These are phyloP conservation scores for Holacanthella duospinosa DNA, from an alignment of 2,888 invertebrate genomes.

Conservation along the genomic window DNA sequence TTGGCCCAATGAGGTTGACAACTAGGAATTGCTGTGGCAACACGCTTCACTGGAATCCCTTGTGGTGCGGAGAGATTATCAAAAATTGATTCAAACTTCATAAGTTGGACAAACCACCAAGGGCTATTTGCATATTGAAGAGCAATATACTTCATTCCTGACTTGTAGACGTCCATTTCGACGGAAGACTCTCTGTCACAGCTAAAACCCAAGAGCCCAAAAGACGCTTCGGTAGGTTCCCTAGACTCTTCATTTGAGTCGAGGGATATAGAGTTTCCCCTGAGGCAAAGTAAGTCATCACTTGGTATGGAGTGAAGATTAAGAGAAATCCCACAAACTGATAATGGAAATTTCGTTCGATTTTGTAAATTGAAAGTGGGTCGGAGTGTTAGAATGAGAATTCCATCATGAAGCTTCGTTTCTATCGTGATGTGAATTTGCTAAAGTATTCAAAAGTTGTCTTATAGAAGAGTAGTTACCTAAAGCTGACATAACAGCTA, in stretches of 20 bases:
- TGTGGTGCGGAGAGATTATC: constrained; percentile 21
- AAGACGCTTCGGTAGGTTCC: neutral
- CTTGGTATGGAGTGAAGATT: constrained; percentile 4
- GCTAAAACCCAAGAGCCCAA: neutral
- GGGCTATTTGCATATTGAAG: constrained; percentile 29
- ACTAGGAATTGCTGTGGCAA: constrained; percentile 24
- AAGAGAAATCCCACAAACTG: constrained; percentile 24
- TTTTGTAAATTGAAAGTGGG: constrained; percentile 37
- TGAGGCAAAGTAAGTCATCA: constrained; percentile 10
- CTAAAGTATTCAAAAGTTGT: constrained; percentile 11
- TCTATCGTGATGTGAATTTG: constrained; percentile 30
- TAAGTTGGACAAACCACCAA: constrained; percentile 36
- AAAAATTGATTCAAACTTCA: constrained; percentile 27
- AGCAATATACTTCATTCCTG: constrained; percentile 30
- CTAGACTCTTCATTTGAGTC: neutral
- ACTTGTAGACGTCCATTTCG: neutral
- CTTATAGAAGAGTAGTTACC: no score
- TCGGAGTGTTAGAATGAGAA: constrained; percentile 35
- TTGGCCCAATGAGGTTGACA: constrained; percentile 4
- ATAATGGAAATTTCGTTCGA: constrained; percentile 18
- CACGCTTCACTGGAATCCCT: constrained; percentile 27
- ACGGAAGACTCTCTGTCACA: neutral
- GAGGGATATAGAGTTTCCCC: constrained; percentile 1
- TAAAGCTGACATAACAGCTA: neutral
- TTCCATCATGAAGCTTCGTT: constrained; percentile 31